Evolutionary conservation across 2,113 vertebrate genomes (phyloP).

Genomic region (Manacus vitellinus): DNA sequence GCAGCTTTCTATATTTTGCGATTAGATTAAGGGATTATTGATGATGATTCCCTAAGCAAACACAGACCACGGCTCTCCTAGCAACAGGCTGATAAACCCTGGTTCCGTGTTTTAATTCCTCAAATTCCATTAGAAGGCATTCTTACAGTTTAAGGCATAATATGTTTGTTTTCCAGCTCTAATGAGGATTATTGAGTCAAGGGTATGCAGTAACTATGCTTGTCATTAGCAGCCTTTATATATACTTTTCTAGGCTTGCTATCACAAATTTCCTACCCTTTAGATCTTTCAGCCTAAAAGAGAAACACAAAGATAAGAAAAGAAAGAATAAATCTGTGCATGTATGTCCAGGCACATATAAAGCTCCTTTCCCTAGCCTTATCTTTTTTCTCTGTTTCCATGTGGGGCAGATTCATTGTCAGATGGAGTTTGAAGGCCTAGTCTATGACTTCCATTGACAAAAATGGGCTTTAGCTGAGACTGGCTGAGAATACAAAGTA

Average conservation of each 20-base stretch:
- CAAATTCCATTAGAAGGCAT: slow-evolving; percentile 58
- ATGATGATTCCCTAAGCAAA: slow-evolving; percentile 58
- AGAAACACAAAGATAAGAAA: slow-evolving; percentile 26
- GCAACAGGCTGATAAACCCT: slow-evolving; percentile 56
- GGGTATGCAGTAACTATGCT: neutral
- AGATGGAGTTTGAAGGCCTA: slow-evolving; percentile 6
- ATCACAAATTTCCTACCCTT: neutral
- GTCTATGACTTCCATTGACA: slow-evolving; percentile 11
- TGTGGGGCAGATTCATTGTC: neutral
- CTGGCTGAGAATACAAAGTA: slow-evolving; percentile 5
- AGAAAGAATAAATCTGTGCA: neutral
- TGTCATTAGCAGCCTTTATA: slow-evolving; percentile 9
- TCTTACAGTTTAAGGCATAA: slow-evolving; percentile 48
- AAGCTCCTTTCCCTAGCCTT: slow-evolving; percentile 8
- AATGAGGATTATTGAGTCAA: slow-evolving; percentile 43
- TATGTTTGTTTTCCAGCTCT: slow-evolving; percentile 54
- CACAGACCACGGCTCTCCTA: neutral
- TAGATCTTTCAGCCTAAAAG: slow-evolving; percentile 21
- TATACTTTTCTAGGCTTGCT: neutral
- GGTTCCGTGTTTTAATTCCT: slow-evolving; percentile 57
- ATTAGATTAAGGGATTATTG: slow-evolving; percentile 70
- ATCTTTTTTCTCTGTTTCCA: slow-evolving; percentile 22
- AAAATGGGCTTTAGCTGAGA: slow-evolving; percentile 33
- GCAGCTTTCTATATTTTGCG: slow-evolving; percentile 40
- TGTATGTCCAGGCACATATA: slow-evolving; percentile 23